Evolutionary conservation across 1,140 invertebrate genomes (phyloP).

Genomic region (Bicyclus anynana): DNA sequence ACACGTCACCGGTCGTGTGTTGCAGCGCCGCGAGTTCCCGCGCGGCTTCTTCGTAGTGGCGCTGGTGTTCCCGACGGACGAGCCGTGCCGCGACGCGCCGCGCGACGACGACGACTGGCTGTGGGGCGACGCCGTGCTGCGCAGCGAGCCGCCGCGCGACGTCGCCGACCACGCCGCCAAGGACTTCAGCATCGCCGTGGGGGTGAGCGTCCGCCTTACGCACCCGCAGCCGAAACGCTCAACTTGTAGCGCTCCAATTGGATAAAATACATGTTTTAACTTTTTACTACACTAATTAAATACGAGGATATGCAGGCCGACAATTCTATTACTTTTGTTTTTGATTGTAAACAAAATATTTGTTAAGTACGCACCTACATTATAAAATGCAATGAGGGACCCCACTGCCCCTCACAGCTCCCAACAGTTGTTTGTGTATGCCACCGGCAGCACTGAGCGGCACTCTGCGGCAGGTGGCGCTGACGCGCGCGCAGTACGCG

Average conservation of each 20-base stretch:
- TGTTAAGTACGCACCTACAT: too few relatives aligned
- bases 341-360: too few relatives aligned
- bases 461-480: constrained; percentile 45
- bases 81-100: constrained; percentile 31
- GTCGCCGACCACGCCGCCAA: constrained; percentile 21
- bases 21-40: constrained; percentile 44
- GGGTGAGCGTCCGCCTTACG: constrained; percentile 21
- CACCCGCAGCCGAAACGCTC: neutral
- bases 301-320: too few relatives aligned
- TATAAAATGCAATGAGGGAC: too few relatives aligned
- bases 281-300: too few relatives aligned
- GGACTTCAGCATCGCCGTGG: constrained; percentile 32
- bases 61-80: constrained; percentile 32
- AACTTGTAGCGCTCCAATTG: too few relatives aligned
- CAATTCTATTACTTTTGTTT: too few relatives aligned
- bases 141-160: neutral
- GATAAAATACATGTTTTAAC: too few relatives aligned
- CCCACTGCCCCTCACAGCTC: too few relatives aligned
- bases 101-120: constrained; percentile 41
- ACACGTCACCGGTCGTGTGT: neutral
- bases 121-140: constrained; percentile 35
- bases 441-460: too few relatives aligned
- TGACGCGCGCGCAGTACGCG: constrained; percentile 48
- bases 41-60: constrained; percentile 50
- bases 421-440: too few relatives aligned